Evolutionary conservation across 2,113 vertebrate genomes (phyloP), one percentile per base, ranked within the genome.

Genomic region (Polypterus senegalus): DNA sequence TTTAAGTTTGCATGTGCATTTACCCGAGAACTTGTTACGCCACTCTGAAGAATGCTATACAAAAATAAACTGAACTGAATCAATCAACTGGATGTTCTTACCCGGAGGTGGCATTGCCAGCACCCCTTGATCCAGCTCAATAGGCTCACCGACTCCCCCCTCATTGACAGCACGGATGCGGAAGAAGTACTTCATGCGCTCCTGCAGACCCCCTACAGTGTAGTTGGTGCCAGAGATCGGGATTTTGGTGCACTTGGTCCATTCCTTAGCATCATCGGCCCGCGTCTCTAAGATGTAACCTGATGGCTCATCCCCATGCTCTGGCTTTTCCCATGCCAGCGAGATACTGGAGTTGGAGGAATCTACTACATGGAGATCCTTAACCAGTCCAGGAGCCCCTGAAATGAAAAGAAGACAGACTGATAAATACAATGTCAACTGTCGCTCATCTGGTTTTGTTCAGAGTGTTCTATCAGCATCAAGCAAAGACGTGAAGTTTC

Each of bases 171-270:
- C 74, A 49, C 9, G 4, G 61, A 79, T 83, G 51, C 65, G 61
- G 67, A 87, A 84, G 71, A 67, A 79, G 67, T 83, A 80, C 48
- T 74, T 76, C 60, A 72, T 76, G 67, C 65, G 70, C 55, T 90
- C 70, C 0, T 82, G 74, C 64, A 88, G 77, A 43, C 77, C 72
- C 55, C 70, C 71, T 44, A 78, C 72, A 0, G 65, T 79, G 61
- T 76, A 82, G 67, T 67, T 67, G 2, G 75, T 82, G 63, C 66
- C 75, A 1, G 72, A 73, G 48, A 83, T 44, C 49, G 75, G 69
- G 1, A 80, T 76, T 68, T 83, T 79, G 43, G 73, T 74, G 63
- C 67, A 71, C 69, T 83, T 86, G 47, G 47, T 80, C 77, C 74
- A 77, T 57, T 82, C 76, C 63, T 81, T 79, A 47, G 61, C 74